Conservation (phyloP, 2,797 vertebrate species). For the Meda fulgida region DNA sequence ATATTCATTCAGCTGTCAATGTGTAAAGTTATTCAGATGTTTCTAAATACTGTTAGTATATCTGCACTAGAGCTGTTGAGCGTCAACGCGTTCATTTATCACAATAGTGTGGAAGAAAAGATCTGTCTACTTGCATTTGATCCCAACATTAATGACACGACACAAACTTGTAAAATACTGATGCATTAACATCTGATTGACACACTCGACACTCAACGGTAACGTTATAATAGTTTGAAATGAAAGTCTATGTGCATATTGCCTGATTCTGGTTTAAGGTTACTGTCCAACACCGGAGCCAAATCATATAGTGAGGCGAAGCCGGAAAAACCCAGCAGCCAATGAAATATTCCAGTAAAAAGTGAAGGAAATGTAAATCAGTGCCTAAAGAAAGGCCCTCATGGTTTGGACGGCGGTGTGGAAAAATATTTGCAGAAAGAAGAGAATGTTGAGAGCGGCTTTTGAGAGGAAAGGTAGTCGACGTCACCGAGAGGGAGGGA, state of each 20-base stretch:
- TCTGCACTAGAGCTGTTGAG: too few species aligned
- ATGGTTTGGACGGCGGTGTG: conserved; percentile 76
- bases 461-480: conserved; percentile 64
- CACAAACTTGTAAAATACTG: too few species aligned
- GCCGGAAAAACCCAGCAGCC: not conserved
- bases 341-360: conserved; percentile 47
- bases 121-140: too few species aligned
- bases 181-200: too few species aligned
- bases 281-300: not conserved
- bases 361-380: conserved; percentile 62
- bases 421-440: conserved; percentile 76
- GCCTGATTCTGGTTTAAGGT: conserved; percentile 2
- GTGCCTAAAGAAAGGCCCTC: conserved; percentile 72
- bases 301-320: conserved; percentile 27
- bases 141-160: too few species aligned
- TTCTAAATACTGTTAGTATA: too few species aligned
- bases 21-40: too few species aligned
- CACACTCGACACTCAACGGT: too few species aligned
- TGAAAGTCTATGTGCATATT: not conserved
- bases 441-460: conserved; percentile 66
- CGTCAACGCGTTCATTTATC: too few species aligned
- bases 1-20: too few species aligned
- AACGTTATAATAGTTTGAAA: too few species aligned
- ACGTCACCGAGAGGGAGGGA: conserved; percentile 53
- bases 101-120: too few species aligned